phyloP scores from a whole-genome alignment of 2,888 invertebrate species.

The Tyria jacobaeae region DNA sequence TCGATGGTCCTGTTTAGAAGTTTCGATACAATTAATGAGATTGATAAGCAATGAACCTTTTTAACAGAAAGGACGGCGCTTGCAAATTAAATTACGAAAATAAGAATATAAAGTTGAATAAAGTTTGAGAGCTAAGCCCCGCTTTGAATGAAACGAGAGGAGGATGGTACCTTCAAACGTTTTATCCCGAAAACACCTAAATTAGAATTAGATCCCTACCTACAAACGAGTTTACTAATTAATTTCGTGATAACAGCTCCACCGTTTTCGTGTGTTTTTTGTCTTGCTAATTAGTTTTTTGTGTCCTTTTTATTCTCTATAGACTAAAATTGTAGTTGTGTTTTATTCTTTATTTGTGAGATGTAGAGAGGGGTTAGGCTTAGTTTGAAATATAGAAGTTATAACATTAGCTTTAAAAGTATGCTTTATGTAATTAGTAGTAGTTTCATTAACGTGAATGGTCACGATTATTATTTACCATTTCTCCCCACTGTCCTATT shows the following conservation, averaged over 20 bases:
- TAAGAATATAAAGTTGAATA: slow-evolving; percentile 57
- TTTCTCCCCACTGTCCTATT: too few species aligned
- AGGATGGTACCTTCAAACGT: slow-evolving; percentile 48
- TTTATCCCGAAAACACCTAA: slow-evolving; percentile 63
- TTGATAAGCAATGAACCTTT: slow-evolving; percentile 39
- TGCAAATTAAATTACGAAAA: slow-evolving; percentile 59
- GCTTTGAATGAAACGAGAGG: slow-evolving; percentile 53
- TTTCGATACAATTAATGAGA: slow-evolving; percentile 23
- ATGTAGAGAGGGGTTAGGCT: background rate
- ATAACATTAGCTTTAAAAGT: too few species aligned
- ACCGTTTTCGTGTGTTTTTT: slow-evolving; percentile 56
- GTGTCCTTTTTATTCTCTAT: slow-evolving; percentile 23
- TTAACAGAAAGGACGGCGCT: slow-evolving; percentile 41
- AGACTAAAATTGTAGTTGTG: slow-evolving; percentile 13
- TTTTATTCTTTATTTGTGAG: background rate
- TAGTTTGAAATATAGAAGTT: too few species aligned
- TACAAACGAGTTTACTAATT: slow-evolving; percentile 71
- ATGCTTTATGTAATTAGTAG: too few species aligned
- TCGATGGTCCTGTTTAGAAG: slow-evolving; percentile 14
- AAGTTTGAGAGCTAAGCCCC: slow-evolving; percentile 49
- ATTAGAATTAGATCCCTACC: slow-evolving; percentile 68
- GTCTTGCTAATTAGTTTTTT: slow-evolving; percentile 54
- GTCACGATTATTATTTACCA: too few species aligned
- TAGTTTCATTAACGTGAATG: too few species aligned
- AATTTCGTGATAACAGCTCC: slow-evolving; percentile 70